Base-by-base conservation (phyloP, 2,113 vertebrate species). In the Ursus arctos region DNA sequence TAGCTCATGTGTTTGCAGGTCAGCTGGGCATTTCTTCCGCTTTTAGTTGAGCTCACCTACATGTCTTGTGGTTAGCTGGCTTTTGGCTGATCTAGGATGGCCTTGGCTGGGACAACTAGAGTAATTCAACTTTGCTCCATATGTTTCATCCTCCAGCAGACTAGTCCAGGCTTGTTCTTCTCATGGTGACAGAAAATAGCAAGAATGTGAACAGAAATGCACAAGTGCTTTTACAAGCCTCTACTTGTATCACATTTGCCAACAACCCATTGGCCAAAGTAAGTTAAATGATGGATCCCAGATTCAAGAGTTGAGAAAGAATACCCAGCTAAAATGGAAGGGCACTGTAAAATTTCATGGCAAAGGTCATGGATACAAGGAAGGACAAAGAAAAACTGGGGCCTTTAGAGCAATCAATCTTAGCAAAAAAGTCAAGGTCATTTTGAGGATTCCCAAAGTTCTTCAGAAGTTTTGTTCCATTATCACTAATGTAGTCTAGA, bases 361-460 rank as follows among this genome's bases (percentile, higher is more conserved):
- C 43, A 88, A 91, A 92, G 21, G 6, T 13, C 53, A 22, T 86
- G 22, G 69, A 74, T 47, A 95, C 12, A 74, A 72, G 15, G 28
- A 95, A 95, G 11, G 12, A 86, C 22, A 40, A 85, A 90, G 22
- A 92, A 92, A 31, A 97, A 91, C 9, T 43, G 24, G 49, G 33
- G 16, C 71, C 47, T 95, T 69, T 74, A 88, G 89, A 80, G 36
- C 16, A 79, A 82, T 93, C 53, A 49, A 0, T 84, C 22, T 82
- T 77, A 96, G 55, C 47, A 93, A 97, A 94, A n/a, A 91, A 16
- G 40, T 51, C 47, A 82, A 90, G 69, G 51, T 88, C 84, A 96
- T 94, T 90, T 92, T 80, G 63, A 97, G 76, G 53, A 97, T 88
- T 88, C 61, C n/a, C 59, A 40, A 96, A 61, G 11, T 57, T 85